Conservation (phyloP, 2,888 invertebrate genomes). For the Lithophane semibrunnea region DNA sequence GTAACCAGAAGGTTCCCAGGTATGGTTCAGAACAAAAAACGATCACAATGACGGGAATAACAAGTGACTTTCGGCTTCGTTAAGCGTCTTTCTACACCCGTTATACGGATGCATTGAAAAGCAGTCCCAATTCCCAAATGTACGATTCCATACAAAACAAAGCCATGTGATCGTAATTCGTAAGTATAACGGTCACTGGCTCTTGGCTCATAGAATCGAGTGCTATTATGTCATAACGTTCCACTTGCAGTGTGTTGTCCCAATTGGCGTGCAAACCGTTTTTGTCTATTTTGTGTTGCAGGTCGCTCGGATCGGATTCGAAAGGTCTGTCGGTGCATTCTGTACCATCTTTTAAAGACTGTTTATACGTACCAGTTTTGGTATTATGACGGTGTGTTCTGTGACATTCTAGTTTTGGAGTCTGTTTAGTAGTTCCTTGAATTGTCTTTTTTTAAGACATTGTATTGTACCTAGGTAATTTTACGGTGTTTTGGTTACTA, state of each 20-base stretch:
- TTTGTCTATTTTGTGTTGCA: conserved; percentile 63
- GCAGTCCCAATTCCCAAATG: neutral
- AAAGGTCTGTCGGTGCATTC: conserved; percentile 49
- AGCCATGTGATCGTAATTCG: conserved; percentile 28
- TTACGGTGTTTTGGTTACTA: neutral
- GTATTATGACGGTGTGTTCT: neutral
- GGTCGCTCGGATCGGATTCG: conserved; percentile 43
- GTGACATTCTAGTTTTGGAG: neutral
- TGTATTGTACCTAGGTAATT: neutral
- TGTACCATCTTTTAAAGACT: conserved; percentile 31
- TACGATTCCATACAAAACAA: conserved; percentile 26
- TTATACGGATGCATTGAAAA: no score
- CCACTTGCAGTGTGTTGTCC: conserved; percentile 66
- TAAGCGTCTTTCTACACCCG: no score
- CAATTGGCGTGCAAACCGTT: conserved; percentile 55
- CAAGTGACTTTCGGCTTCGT: no score
- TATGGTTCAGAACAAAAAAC: no score
- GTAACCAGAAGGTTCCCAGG: no score
- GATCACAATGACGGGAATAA: no score
- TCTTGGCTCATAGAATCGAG: conserved; percentile 45
- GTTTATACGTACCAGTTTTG: conserved; percentile 7
- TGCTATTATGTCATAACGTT: conserved; percentile 67
- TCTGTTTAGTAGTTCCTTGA: neutral
- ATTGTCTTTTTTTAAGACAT: neutral
- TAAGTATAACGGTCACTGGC: conserved; percentile 39